Base-by-base conservation (phyloP, 2,888 invertebrate genomes). In the Apantesis nais region DNA sequence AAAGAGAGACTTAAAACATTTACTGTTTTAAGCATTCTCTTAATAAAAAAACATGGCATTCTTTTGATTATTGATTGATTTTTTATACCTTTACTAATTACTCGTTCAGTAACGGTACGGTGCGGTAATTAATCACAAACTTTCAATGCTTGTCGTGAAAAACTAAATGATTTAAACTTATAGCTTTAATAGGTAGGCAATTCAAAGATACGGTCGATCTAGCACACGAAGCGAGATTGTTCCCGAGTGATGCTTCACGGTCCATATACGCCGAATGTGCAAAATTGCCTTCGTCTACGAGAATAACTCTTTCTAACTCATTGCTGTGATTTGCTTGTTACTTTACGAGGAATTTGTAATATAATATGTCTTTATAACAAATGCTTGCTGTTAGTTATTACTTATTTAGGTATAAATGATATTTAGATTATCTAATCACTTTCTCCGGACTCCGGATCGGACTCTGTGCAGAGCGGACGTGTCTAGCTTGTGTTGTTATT, bases 241-340 rank as follows among this genome's bases (percentile, higher is more conserved):
- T 81, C 75, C 77, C 77, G 66, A 70, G 77, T 79, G 76, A 74
- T 73, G 75, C 76, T 83, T 86, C 84, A 85, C 85, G 85, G 79
- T 79, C 80, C 84, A 85, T 86, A 83, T 84, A 82, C 81, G 78
- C 73, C 78, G 78, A 82, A 81, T 83, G 78, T 79, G 79, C 76
- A 73, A 83, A 83, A 84, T 84, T 85, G 84, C 84, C 84, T 80
- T 78, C 76, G 76, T 77, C 76, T 77, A 80, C 81, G 78, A 81
- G 73, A 83, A 86, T 89, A 88, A 89, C 85, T 66, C 87, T 87
- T 86, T 83, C 85, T 86, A 84, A 87, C 88, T 87, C 86, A 86
- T 89, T 88, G 83, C 83, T 78, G 76, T 85, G 84, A 86, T 83
- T 83, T 85, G 80, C 78, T 81, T 78, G 82, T 85, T 83, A 85